Base-by-base conservation (phyloP, 2,888 invertebrate genomes). In the Gisinianus flammeolus region DNA sequence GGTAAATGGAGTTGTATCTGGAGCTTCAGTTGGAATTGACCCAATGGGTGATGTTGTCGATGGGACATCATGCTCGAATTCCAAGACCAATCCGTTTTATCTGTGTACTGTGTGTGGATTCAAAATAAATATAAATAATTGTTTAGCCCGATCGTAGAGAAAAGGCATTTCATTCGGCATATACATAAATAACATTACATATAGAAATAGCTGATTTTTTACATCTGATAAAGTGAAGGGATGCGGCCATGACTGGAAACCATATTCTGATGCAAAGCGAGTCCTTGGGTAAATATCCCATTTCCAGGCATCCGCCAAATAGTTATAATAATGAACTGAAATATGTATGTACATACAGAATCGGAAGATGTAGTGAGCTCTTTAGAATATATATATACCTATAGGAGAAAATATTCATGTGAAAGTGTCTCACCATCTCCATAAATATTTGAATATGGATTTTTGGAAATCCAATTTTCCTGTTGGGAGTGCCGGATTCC, bases 251-350 rank as follows among this genome's bases (percentile, higher is more conserved):
- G 97, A 94, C 87, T 98, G 98, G 83, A 94, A 93, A 0, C 99
- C 99, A 86, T 96, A 99, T 87, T 99, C 99, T 0, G 98, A 97
- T 4, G 93, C 92, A 87, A 98, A 98, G 10, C 84, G 62, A 8
- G 81, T 80, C 64, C 72, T 62, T 2, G 75, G 68, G n/a, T 77
- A 97, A 8, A 90, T 91, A 78, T 89, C 90, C 70, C 91, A 89
- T 85, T 93, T 88, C 96, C 96, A 98, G 75, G 92, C 91, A 85
- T 98, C 92, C 30, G 88, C 88, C 0, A 91, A 76, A 85, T 97
- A 96, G 85, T 95, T 93, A 87, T 99, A 98, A 86, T 92, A 95
- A 86, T 98, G 98, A 8, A 93, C 92, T 93, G 85, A 54, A 88
- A 88, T n/a, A n/a, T n/a, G n/a, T n/a, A n/a, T n/a, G n/a, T n/a